phyloP scores from a whole-genome alignment of 1,140 invertebrate species.

The Drosophila leontia region DNA sequence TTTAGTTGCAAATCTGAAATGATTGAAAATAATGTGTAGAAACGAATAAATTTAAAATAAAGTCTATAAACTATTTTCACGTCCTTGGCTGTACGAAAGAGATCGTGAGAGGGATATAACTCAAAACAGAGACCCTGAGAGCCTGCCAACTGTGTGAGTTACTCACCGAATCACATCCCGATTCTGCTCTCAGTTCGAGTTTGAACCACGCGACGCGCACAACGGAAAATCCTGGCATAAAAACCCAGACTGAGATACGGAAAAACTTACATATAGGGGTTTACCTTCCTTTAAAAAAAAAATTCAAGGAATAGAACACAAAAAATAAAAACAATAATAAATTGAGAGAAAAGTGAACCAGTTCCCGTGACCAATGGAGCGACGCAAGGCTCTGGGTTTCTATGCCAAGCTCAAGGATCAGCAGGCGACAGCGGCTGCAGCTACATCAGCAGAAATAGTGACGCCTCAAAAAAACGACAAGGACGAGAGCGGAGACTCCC shows the following conservation, averaged over 20 bases:
- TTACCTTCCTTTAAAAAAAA: neutral
- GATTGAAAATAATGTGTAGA: neutral
- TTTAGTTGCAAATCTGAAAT: neutral
- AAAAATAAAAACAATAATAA: slow-evolving; percentile 26
- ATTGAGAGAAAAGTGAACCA: slow-evolving; percentile 21
- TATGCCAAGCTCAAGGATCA: slow-evolving; percentile 71
- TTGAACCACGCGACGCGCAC: slow-evolving; percentile 55
- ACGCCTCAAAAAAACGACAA: slow-evolving; percentile 52
- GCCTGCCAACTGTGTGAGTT: slow-evolving; percentile 9
- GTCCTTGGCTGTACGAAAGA: neutral
- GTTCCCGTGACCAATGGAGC: slow-evolving; percentile 62
- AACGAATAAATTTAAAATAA: neutral
- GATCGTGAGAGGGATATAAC: slow-evolving; percentile 6
- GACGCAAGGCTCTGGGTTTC: slow-evolving; percentile 63
- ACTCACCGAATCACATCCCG: slow-evolving; percentile 51
- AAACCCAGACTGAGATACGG: slow-evolving; percentile 12
- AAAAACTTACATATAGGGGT: slow-evolving; percentile 3
- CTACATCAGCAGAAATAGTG: slow-evolving; percentile 53
- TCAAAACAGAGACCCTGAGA: slow-evolving; percentile 23
- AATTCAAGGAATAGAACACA: slow-evolving; percentile 2
- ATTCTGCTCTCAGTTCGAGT: slow-evolving; percentile 58
- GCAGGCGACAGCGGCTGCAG: slow-evolving; percentile 69
- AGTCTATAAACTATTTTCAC: neutral
- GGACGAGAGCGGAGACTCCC: slow-evolving; percentile 38
- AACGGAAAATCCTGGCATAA: slow-evolving; percentile 54